Evolutionary conservation across 2,888 invertebrate genomes (phyloP), one percentile per base, ranked within the genome.

Genomic region (Nebria brevicollis): DNA sequence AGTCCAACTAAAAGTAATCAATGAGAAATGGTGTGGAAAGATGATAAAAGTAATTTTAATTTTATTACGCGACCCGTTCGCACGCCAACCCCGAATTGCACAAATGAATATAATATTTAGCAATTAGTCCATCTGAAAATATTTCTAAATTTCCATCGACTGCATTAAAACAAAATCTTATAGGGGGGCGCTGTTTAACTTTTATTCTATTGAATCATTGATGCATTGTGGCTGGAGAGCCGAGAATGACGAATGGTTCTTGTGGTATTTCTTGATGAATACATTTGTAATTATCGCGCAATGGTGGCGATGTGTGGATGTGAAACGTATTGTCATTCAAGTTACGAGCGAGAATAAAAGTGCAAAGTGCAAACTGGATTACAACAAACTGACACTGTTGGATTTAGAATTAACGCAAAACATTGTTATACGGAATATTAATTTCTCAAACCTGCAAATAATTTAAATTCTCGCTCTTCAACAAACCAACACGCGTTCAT

Each of bases 21-120:
- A 85, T 84, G 85, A 81, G 84, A 86, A 87, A 87, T 87, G 87
- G 86, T 84, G 84, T 83, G 85, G 86, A 86, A 86, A 84, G 85
- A 86, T 86, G 87, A 87, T 87, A 87, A 85, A 87, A 86, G 86
- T 86, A 85, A 86, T 87, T 85, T 85, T 84, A 85, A 85, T 85
- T 87, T 87, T 87, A 86, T 86, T 86, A 84, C 85, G 13, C 54
- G 54, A 54, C 54, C 54, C 54, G 54, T 54, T 11, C 54, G 13
- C 54, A 3, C 54, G 54, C 68, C 20, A 68, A 0, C 7, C 4
- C 6, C 68, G 7, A 68, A 68, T 26, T 11, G 6, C 68, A 10
- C 68, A 25, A 68, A 68, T 68, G 6, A 26, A 20, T 26, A 34
- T 20, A 20, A 68, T 25, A 68, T 68, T 68, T 68, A 2, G 20